Conservation (phyloP, 2,888 invertebrate species). For the Glaucopsyche alexis region DNA sequence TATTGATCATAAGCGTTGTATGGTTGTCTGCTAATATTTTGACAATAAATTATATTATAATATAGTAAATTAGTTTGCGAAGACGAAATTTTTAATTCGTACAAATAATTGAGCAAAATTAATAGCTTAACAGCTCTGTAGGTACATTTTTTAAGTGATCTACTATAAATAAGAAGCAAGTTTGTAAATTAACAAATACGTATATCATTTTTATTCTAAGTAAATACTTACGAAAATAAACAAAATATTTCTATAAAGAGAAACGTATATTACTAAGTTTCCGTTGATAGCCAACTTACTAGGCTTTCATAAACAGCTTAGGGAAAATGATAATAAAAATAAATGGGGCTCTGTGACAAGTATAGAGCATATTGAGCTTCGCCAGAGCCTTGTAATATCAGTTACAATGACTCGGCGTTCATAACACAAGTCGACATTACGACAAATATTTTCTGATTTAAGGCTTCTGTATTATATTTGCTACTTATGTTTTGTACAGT, state of each 20-base stretch:
- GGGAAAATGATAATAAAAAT: conserved; percentile 28
- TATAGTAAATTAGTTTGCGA: too few species aligned
- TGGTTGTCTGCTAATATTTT: too few species aligned
- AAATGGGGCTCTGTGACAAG: conserved; percentile 26
- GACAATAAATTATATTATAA: too few species aligned
- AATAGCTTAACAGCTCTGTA: too few species aligned
- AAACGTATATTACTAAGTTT: conserved; percentile 16
- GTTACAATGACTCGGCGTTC: conserved; percentile 24
- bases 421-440: conserved; percentile 24
- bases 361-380: conserved; percentile 24
- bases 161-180: neutral
- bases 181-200: neutral
- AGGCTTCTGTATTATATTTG: conserved; percentile 10
- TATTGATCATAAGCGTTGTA: too few species aligned
- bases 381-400: conserved; percentile 27
- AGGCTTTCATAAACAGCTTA: conserved; percentile 22
- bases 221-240: neutral
- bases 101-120: too few species aligned
- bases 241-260: neutral
- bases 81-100: neutral
- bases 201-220: neutral
- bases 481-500: neutral
- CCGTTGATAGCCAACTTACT: conserved; percentile 20
- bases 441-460: conserved; percentile 26
- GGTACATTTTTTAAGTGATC: too few species aligned